Conservation (phyloP, 2,113 vertebrate species). For the Lepus americanus region DNA sequence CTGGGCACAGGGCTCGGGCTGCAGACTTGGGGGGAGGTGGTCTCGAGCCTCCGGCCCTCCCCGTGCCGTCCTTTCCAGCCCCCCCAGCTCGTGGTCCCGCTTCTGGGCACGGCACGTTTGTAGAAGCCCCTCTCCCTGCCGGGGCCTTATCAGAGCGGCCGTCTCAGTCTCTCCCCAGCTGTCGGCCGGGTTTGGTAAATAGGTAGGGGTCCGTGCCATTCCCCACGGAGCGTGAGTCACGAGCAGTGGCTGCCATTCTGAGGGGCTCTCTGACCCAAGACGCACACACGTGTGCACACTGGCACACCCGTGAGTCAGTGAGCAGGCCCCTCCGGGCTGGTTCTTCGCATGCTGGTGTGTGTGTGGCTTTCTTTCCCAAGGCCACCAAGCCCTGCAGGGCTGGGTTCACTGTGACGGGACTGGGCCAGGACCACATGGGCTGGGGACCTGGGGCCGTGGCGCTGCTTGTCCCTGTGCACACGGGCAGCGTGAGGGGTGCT, state of each 20-base stretch:
- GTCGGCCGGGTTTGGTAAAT: conserved; percentile 76
- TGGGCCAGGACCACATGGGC: background rate
- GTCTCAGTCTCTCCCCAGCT: conserved; percentile 73
- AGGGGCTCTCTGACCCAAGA: conserved; percentile 28
- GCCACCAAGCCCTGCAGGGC: accelerated
- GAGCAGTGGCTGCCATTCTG: conserved; percentile 12
- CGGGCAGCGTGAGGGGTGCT: background rate
- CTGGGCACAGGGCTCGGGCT: no score
- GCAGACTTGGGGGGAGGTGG: no score
- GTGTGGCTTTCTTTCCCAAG: background rate
- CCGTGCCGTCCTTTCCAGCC: no score
- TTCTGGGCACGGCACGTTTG: background rate
- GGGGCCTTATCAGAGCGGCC: conserved; percentile 78
- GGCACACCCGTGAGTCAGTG: no score
- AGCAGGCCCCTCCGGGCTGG: accelerated
- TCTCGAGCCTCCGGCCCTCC: no score
- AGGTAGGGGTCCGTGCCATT: conserved; percentile 53
- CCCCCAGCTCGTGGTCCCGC: no score
- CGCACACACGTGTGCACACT: background rate
- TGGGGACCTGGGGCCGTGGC: accelerated
- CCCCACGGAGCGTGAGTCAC: background rate
- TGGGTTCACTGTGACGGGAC: background rate
- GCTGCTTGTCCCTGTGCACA: background rate
- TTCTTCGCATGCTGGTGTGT: background rate
- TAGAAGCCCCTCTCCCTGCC: background rate